Percentiles rank a stretch among this genome's conserved stretches.
Conservation (phyloP, 1,140 invertebrate species). For the Drusus annulatus region DNA sequence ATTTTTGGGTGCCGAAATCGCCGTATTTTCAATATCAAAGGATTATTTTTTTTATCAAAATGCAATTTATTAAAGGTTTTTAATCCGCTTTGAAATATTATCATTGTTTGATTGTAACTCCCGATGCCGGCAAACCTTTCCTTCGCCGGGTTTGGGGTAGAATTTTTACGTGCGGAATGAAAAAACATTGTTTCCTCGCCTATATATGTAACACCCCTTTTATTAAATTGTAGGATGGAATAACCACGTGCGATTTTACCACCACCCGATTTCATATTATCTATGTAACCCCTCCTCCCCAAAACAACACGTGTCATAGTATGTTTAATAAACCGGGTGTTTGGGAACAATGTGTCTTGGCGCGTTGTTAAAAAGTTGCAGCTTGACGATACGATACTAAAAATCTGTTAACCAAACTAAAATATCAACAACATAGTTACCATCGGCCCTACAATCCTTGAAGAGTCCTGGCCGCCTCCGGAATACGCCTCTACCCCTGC, state of each 20-base stretch:
- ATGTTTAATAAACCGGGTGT: too few relatives aligned
- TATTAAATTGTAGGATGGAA: conserved; percentile 40
- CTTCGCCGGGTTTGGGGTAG: conserved; percentile 7
- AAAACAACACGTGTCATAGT: conserved; percentile 15
- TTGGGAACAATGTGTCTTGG: too few relatives aligned
- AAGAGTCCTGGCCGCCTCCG: too few relatives aligned
- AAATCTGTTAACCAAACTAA: too few relatives aligned
- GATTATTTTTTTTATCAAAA: not conserved
- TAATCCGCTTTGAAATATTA: not conserved
- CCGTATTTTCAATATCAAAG: too few relatives aligned
- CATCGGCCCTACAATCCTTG: too few relatives aligned
- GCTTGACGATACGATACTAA: too few relatives aligned
- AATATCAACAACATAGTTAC: too few relatives aligned
- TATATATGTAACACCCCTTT: conserved; percentile 23
- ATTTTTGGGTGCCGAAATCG: not conserved
- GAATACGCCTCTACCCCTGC: too few relatives aligned
- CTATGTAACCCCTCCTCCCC: not conserved
- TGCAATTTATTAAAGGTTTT: not conserved
- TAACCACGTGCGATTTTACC: conserved; percentile 32
- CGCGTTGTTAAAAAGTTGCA: too few relatives aligned
- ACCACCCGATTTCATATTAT: conserved; percentile 3
- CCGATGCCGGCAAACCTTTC: not conserved
- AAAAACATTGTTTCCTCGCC: conserved; percentile 36
- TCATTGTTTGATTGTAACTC: not conserved
- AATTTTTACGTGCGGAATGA: conserved; percentile 30